Evolutionary conservation across 2,113 vertebrate species (phyloP), one percentile per base, ranked within the genome.

Genomic region (Patagioenas fasciata): DNA sequence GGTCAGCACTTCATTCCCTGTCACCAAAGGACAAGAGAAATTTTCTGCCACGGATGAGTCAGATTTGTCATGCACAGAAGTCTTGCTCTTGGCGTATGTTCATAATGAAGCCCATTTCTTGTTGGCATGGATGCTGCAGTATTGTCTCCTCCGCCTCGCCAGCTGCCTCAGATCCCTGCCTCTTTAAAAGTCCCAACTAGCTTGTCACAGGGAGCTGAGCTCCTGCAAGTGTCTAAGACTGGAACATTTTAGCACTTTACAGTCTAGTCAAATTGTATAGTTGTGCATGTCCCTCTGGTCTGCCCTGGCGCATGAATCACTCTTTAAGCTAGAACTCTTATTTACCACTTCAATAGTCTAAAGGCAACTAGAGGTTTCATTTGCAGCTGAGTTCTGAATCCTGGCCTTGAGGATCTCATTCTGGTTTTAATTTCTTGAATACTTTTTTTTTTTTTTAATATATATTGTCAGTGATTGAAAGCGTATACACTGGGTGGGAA

Each of bases 341-440:
- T 38, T 88, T 92, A 81, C n/a, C 11, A 32, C 60, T 83, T 78
- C 21, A 65, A 36, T 25, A 4, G 9, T 50, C 15, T 44, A 57
- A 91, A 88, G 31, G 23, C 69, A 89, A 47, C 31, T 69, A 61
- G 31, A 92, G 2, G 0, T 84, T 90, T 92, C 32, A 25, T 84
- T 94, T 89, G 62, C n/a, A 66, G 15, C 24, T 3, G 8, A 2
- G 3, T 89, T 88, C 56, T 88, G 82, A 85, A 66, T 85, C 44
- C 57, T 72, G 44, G 69, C 73, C 80, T 89, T 86, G 72, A 86
- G 44, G 48, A 65, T 81, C 51, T 72, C 21, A 36, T 83, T 96
- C 80, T 93, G 90, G 34, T 93, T 95, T 94, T 95, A 78, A 95
- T 93, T 96, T 96, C 72, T 90, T 13, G 17, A 53, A 91, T 71